Base-by-base conservation (phyloP, 2,888 invertebrate genomes). In the Myathropa florea region DNA sequence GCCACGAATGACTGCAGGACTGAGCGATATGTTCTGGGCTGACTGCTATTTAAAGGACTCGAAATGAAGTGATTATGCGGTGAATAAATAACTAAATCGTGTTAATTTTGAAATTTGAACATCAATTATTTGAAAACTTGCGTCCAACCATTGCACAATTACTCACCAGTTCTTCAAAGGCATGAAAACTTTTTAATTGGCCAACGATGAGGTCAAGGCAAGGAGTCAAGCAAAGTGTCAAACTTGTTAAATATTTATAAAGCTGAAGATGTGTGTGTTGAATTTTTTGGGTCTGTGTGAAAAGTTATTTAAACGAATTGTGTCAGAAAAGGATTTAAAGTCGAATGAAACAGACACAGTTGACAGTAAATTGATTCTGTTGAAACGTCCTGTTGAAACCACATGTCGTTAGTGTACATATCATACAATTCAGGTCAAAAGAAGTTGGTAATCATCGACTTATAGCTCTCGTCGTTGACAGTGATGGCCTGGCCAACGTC, bases 21-120 rank as follows among this genome's bases (percentile, higher is more conserved):
- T 78, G 57, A 78, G 21, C 1, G 39, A 14, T 0, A 10, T 0
- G 14, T 9, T 10, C 2, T n/a, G 1, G 9, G 12, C 6, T 24
- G 26, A 0, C 14, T n/a, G 6, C 18, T 64, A 78, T 78, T 64
- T 78, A 71, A 71, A 64, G 57, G 39, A 64, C 10, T 10, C 4
- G 9, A 23, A 64, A 57, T 60, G 6, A 57, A 63, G 57, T 21
- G n/a, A 78, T 78, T 78, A 39, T 0, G 23, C 1, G 39, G 46
- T 24, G n/a, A 36, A 70, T 39, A 24, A 70, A 39, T 70, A 53
- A 63, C 55, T 70, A 30, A 68, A 57, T 23, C 30, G 59, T 24
- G 3, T 57, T 36, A 3, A 57, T 12, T 33, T 68, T 2, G 14
- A 14, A 30, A 55, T 18, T 39, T 23, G 57, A 33, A 28, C 28